phyloP scores from a whole-genome alignment of 2,797 vertebrate genomes.

The Gallirallus australis region DNA sequence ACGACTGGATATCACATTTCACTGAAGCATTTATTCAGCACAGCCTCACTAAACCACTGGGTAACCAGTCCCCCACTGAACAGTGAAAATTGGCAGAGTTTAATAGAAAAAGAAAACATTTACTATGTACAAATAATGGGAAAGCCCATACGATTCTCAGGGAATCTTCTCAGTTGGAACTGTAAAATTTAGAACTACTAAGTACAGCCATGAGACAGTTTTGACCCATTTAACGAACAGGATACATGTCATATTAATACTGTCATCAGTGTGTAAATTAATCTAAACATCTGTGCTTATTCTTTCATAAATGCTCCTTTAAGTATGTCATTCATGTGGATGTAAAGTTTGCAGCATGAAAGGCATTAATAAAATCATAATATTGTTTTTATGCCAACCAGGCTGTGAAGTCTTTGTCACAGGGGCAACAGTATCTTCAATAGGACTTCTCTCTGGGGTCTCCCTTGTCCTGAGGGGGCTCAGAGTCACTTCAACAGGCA shows the following conservation, averaged over 20 bases:
- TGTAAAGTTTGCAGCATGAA: not conserved
- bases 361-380: not conserved
- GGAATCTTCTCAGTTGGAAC: not conserved
- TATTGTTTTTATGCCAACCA: not conserved
- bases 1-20: not conserved
- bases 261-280: not conserved
- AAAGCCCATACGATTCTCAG: not conserved
- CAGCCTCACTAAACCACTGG: not conserved
- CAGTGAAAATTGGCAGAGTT: not conserved
- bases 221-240: not conserved
- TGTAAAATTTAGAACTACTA: not conserved
- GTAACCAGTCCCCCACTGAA: not conserved
- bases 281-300: not conserved
- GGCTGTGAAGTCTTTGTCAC: not conserved
- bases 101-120: not conserved
- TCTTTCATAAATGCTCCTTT: not conserved
- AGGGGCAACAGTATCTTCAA: not conserved
- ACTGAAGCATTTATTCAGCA: not conserved
- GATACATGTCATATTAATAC: not conserved
- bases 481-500: not conserved
- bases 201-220: not conserved
- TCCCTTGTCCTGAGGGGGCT: not conserved
- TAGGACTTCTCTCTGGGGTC: accelerated
- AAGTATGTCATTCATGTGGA: not conserved
- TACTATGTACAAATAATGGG: not conserved